Evolutionary conservation across 2,888 invertebrate genomes (phyloP).

Genomic region (Anoncus sp.): DNA sequence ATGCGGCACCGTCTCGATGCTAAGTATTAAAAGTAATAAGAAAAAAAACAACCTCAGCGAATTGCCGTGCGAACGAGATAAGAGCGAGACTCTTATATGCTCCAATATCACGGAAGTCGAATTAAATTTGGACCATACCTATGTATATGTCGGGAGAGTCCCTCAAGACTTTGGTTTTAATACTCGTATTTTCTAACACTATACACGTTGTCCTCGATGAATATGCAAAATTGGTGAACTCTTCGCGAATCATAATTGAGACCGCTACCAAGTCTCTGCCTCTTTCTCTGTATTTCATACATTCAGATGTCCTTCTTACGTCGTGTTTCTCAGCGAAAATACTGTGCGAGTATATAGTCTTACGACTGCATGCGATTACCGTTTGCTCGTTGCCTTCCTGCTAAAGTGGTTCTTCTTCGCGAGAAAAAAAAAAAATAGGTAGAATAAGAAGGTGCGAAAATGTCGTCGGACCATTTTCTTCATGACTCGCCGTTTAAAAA

Average conservation of each 20-base stretch:
- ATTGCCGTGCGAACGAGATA: too few relatives aligned
- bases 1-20: too few relatives aligned
- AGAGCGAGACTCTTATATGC: too few relatives aligned
- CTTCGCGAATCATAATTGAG: constrained; percentile 69
- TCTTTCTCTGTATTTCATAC: constrained; percentile 75
- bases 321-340: constrained; percentile 47
- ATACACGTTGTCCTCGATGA: constrained; percentile 69
- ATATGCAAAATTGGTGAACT: constrained; percentile 74
- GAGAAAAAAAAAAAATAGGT: neutral
- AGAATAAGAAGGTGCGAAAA: constrained; percentile 63
- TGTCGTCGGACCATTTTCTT: constrained; percentile 70
- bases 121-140: too few relatives aligned
- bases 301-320: constrained; percentile 79
- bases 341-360: constrained; percentile 14
- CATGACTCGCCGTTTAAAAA: constrained; percentile 75
- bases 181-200: constrained; percentile 17
- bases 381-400: constrained; percentile 18
- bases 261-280: constrained; percentile 25
- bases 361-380: constrained; percentile 20
- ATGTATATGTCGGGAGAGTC: constrained; percentile 20
- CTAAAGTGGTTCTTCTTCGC: neutral
- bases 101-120: too few relatives aligned
- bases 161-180: constrained; percentile 46
- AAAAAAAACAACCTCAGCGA: too few relatives aligned
- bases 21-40: too few relatives aligned